Evolutionary conservation across 2,888 invertebrate genomes (phyloP), one percentile per base, ranked within the genome.

Genomic region (Eupithecia vulgata): DNA sequence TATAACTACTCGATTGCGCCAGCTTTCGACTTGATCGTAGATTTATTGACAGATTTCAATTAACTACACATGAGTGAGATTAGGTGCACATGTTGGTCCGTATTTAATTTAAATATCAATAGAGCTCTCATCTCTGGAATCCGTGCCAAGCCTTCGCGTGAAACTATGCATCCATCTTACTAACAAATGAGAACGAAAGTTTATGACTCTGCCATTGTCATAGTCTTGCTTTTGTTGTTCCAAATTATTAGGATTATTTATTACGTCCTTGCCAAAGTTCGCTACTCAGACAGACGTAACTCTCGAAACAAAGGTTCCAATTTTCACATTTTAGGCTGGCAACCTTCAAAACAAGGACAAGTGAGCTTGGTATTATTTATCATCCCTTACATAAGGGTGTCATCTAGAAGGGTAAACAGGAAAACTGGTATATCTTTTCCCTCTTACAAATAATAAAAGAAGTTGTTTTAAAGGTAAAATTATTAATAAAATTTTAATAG

Each of bases 331-430:
- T 72, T 72, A 52, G 48, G 67, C 45, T 61, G 52, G 64, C 68
- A 72, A 78, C 78, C 77, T 77, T 75, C 74, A 79, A 78, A 77
- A 72, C 75, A 76, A 75, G 77, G 80, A 80, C 74, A 67, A 76
- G 76, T 73, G 72, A 73, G 71, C 66, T 73, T 71, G 70, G 70
- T 76, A 75, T 76, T 76, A 78, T 65, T 65, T 78, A 77, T 77
- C 73, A 77, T 72, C 52, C 70, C 72, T 70, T 71, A 75, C 71
- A 76, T 74, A 78, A 74, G 75, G 71, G 76, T 75, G 75, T 78
- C 78, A 76, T 78, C 75, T 78, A 74, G 73, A 74, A 76, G 76
- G 76, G 76, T 78, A 80, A 80, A 80, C 80, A 80, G 79, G 79
- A 80, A 80, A 80, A 79, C 76, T 68, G 72, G 73, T 77, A 78